A percentile compares a stretch with the other conserved stretches of the same genome.
Evolutionary conservation across 2,113 vertebrate genomes (phyloP).

Genomic region (Grammatotria lemairii): DNA sequence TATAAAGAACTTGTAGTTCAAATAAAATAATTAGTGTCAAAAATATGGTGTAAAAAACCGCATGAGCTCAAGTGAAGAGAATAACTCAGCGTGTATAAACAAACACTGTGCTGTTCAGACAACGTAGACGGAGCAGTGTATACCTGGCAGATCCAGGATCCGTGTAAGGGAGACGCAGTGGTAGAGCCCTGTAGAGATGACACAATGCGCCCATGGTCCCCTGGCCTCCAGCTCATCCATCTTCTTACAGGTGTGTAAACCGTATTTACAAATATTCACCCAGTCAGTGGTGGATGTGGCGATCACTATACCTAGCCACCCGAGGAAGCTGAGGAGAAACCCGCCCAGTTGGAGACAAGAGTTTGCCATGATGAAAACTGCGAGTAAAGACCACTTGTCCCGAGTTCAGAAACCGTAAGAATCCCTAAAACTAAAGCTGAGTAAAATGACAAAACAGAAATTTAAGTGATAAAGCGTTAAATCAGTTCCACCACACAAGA

Average conservation of each 20-base stretch:
- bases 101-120: not conserved
- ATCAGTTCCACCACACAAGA: not conserved
- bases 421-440: not conserved
- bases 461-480: not conserved
- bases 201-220: conserved; percentile 93
- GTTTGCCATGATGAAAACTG: conserved; percentile 77
- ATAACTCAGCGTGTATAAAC: not conserved
- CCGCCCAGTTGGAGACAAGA: conserved; percentile 84
- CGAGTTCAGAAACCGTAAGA: not conserved
- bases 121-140: not conserved
- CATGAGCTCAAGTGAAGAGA: not conserved
- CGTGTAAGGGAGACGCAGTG: conserved; percentile 88
- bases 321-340: conserved; percentile 82
- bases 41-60: not conserved
- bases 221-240: conserved; percentile 87
- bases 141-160: conserved; percentile 94
- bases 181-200: conserved; percentile 85
- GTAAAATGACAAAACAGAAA: not conserved
- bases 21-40: not conserved
- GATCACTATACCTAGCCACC: conserved; percentile 88
- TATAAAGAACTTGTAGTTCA: not conserved
- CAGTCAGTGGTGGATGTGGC: conserved; percentile 93
- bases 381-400: not conserved
- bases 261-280: conserved; percentile 89
- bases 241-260: conserved; percentile 86